These are phyloP conservation scores for Callionymus lyra DNA, from an alignment of 2,113 vertebrate genomes.

Conservation along the genomic window DNA sequence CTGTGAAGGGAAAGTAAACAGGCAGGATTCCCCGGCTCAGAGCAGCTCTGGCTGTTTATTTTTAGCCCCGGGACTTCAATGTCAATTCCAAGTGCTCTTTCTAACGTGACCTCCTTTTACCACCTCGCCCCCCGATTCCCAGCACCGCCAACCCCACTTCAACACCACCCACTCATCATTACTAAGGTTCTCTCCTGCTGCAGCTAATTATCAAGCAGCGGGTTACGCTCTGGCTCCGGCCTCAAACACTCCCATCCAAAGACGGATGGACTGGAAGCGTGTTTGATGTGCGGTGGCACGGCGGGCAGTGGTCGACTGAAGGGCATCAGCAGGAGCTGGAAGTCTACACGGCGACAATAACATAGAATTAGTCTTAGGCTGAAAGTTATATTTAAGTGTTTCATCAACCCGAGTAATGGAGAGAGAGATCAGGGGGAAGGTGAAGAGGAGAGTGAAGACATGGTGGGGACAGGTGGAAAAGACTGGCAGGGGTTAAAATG, in stretches of 20 bases:
- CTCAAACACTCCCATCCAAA: neutral
- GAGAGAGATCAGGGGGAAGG: too few relatives aligned
- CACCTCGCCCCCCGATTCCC: neutral
- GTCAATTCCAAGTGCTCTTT: constrained; percentile 25
- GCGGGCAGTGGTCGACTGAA: constrained; percentile 4
- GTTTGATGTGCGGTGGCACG: neutral
- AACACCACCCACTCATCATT: constrained; percentile 4
- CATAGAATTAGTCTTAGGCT: too few relatives aligned
- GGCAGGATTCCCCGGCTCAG: constrained; percentile 24
- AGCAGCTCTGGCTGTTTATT: constrained; percentile 35
- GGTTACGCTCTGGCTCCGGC: constrained; percentile 26
- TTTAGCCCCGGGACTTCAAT: constrained; percentile 23
- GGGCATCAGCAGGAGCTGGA: constrained; percentile 11
- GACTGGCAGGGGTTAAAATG: too few relatives aligned
- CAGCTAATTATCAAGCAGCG: constrained; percentile 32
- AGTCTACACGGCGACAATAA: neutral
- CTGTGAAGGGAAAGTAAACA: constrained; percentile 43
- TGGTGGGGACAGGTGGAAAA: too few relatives aligned
- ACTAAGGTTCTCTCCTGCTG: constrained; percentile 15
- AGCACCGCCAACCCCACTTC: constrained; percentile 4
- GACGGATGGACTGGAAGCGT: constrained; percentile 1
- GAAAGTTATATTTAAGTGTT: too few relatives aligned
- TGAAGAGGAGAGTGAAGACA: too few relatives aligned
- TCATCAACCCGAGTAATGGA: too few relatives aligned
- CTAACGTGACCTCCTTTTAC: constrained; percentile 9